A percentile compares a stretch with the other conserved stretches of the same genome.
These are phyloP conservation scores for Metopia argyrocephala DNA, from an alignment of 2,888 invertebrate species.

Conservation along the genomic window DNA sequence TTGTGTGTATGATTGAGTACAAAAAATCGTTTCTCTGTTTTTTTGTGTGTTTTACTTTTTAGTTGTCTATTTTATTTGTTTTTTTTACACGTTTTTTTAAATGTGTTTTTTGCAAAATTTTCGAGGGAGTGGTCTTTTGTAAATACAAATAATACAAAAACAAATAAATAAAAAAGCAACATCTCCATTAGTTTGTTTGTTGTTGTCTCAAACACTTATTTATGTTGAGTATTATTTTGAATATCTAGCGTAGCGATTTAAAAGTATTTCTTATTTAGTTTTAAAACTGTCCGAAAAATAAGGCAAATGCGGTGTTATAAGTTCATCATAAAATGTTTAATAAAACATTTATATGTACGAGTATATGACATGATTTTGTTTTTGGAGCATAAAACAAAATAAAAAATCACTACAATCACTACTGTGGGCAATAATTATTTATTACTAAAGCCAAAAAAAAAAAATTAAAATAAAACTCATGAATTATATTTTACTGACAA, in stretches of 20 bases:
- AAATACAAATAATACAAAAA: conserved; percentile 56
- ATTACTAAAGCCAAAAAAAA: no score
- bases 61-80: conserved; percentile 43
- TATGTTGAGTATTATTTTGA: neutral
- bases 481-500: no score
- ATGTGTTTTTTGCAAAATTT: conserved; percentile 53
- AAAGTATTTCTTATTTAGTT: conserved; percentile 43
- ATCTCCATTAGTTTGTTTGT: conserved; percentile 42
- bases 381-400: no score
- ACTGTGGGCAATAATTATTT: no score
- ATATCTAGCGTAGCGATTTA: conserved; percentile 26
- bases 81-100: conserved; percentile 23
- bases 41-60: conserved; percentile 6
- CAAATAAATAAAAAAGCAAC: conserved; percentile 41
- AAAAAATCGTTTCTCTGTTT: neutral
- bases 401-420: no score
- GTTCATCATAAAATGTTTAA: neutral
- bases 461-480: no score
- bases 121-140: conserved; percentile 74
- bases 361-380: neutral
- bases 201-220: neutral
- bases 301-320: neutral
- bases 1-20: conserved; percentile 33
- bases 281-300: neutral
- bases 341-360: neutral